Percentiles rank a stretch among this genome's conserved stretches.
Evolutionary conservation across 2,797 vertebrate genomes (phyloP).

Genomic region (Lagodon rhomboides): DNA sequence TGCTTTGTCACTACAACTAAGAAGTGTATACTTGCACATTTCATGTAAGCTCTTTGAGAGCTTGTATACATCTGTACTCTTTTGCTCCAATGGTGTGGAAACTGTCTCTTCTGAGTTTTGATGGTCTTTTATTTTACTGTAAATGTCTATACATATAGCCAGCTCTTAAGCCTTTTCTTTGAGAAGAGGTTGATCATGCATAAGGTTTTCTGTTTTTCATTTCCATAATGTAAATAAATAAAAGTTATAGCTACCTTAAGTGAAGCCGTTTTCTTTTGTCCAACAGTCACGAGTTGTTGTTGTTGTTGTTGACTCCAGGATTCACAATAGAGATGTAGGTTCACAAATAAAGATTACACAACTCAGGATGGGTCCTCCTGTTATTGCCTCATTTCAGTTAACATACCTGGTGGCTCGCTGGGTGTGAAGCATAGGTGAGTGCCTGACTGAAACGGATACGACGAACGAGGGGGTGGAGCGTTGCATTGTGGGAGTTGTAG

Average conservation of each 20-base stretch:
- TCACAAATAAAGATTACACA: not conserved
- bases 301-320: not conserved
- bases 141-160: conserved; percentile 71
- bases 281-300: not conserved
- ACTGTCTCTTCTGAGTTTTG: conserved; percentile 62
- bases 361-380: not conserved
- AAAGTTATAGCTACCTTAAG: conserved; percentile 75
- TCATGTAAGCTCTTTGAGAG: conserved; percentile 73
- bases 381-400: not conserved
- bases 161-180: conserved; percentile 61
- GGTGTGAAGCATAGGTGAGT: not conserved
- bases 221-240: conserved; percentile 90
- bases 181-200: conserved; percentile 58
- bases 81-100: conserved; percentile 73
- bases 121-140: conserved; percentile 67
- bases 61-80: conserved; percentile 77
- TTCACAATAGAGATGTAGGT: not conserved
- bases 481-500: conserved; percentile 79
- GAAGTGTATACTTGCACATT: conserved; percentile 82
- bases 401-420: not conserved
- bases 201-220: conserved; percentile 66
- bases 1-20: conserved; percentile 76
- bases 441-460: conserved; percentile 5
- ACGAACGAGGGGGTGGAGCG: conserved; percentile 12
- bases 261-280: conserved; percentile 40